A percentile compares a stretch with the other conserved stretches of the same genome.
Conservation (phyloP, 2,797 vertebrate species). For the Gadopsis marmoratus region DNA sequence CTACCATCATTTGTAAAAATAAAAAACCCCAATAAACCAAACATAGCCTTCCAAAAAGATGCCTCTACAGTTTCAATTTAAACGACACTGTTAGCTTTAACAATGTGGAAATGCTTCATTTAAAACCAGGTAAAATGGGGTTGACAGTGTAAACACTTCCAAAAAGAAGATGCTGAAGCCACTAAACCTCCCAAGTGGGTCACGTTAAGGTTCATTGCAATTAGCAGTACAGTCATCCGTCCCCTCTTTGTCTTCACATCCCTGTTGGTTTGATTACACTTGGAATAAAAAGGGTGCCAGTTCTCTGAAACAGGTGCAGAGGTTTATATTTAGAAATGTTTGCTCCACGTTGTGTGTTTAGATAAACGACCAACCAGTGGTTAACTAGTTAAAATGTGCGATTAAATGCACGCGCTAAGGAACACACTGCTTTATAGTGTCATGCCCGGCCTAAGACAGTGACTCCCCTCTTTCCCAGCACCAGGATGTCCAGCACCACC, state of each 20-base stretch:
- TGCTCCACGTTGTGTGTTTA: not conserved
- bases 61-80: not conserved
- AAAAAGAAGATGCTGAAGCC: not conserved
- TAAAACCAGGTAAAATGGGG: not conserved
- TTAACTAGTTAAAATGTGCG: not conserved
- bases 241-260: not conserved
- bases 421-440: not conserved
- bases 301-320: not conserved
- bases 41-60: not conserved
- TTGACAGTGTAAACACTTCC: not conserved
- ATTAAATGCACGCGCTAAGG: not conserved
- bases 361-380: not conserved
- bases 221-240: not conserved
- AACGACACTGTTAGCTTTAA: not conserved
- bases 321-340: not conserved
- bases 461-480: too few relatives aligned
- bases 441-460: too few relatives aligned
- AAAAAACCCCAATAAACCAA: too few relatives aligned
- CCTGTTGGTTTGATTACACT: not conserved
- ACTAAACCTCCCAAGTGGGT: constrained; percentile 4
- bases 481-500: too few relatives aligned
- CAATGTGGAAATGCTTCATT: not conserved
- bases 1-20: not conserved
- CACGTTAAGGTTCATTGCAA: not conserved
- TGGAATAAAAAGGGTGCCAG: not conserved